These are phyloP conservation scores for Cacoxenus indagator DNA, from an alignment of 2,888 invertebrate genomes.

Conservation along the genomic window DNA sequence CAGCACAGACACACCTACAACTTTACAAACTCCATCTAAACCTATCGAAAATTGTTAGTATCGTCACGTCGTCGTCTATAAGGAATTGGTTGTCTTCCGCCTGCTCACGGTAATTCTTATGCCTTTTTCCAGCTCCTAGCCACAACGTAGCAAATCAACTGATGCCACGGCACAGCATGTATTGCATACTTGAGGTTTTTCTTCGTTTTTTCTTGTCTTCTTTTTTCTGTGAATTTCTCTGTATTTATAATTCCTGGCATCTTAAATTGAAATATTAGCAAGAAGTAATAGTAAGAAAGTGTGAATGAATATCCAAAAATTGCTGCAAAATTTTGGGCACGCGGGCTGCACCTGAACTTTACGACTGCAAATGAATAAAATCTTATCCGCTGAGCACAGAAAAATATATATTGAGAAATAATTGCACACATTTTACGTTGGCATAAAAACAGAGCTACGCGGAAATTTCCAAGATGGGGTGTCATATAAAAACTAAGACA, in stretches of 20 bases:
- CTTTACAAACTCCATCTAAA: not conserved
- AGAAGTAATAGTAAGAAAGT: not conserved
- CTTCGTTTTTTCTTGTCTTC: not conserved
- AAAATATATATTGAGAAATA: too few species aligned
- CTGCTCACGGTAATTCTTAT: constrained; percentile 32
- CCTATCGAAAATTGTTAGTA: constrained; percentile 22
- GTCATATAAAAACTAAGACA: constrained; percentile 33
- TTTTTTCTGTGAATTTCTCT: not conserved
- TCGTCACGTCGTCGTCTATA: constrained; percentile 34
- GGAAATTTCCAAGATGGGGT: too few species aligned
- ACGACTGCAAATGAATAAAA: not conserved
- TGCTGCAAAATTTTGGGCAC: constrained; percentile 24
- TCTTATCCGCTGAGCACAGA: too few species aligned
- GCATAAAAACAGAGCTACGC: too few species aligned
- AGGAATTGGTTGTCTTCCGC: constrained; percentile 35
- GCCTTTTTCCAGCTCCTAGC: constrained; percentile 37
- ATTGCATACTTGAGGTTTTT: constrained; percentile 25
- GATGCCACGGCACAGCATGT: not conserved
- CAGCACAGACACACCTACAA: constrained; percentile 1
- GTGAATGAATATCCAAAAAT: not conserved
- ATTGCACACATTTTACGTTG: too few species aligned
- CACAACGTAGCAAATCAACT: constrained; percentile 24
- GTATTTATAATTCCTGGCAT: constrained; percentile 32
- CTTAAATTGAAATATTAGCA: constrained; percentile 29
- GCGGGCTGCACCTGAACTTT: constrained; percentile 19